Base-by-base conservation (phyloP, 2,113 vertebrate species). In the Phalacrocorax pelagicus region DNA sequence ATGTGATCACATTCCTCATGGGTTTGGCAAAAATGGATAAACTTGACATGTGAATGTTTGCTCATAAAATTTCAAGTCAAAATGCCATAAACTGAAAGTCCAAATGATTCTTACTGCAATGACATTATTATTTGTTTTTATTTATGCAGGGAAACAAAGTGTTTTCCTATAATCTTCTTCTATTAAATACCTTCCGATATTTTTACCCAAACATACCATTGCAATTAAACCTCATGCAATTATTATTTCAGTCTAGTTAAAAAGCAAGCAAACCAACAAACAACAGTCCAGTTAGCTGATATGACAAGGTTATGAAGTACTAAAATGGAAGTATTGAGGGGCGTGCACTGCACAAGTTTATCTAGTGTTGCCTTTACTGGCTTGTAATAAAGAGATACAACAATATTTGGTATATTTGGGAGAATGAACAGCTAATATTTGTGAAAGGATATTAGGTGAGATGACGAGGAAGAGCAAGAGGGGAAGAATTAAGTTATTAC, bases 401-500 rank as follows among this genome's bases (percentile, higher is more conserved):
- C 9, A 58, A 9, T 46, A 77, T 88, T 66, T 27, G 16, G 7
- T 83, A 11, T 44, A 78, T 81, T 9, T 62, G 5, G 55, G 26
- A 92, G 46, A 52, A 78, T 12, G 38, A 74, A 24, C 15, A 73
- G 27, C 15, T 81, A 88, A 49, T 49, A 46, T 30, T 87, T 92
- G 29, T 72, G 40, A 79, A 79, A 67, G 29, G 29, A 62, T 17
- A 78, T 81, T 12, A 70, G 15, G 42, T 65, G 19, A 91, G 20
- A 38, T 38, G 49, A 84, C 59, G 40, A 79, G 21, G 52, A 81
- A 62, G 63, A 74, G 24, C 0, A 46, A 74, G 47, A 59, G 24
- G 24, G 54, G 49, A 86, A 84, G 90, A 36, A 80, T 95, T 95
- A 96, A 91, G 83, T 78, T 92, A 40, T 71, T 86, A 83, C 61